phyloP scores from a whole-genome alignment of 2,797 vertebrate genomes.

The Anniella stebbinsi region DNA sequence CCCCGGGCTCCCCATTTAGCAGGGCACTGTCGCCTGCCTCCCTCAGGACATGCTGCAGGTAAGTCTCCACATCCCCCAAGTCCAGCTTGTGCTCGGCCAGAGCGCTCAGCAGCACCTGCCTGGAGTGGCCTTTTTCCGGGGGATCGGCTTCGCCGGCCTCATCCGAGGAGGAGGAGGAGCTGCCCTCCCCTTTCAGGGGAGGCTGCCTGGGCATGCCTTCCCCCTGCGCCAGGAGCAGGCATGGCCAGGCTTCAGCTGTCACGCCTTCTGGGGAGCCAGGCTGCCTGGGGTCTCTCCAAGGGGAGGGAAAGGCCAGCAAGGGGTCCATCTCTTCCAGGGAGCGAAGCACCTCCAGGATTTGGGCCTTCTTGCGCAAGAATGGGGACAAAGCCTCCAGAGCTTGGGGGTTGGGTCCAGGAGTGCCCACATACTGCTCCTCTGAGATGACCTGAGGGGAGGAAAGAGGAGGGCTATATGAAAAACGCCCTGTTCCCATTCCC shows the following conservation, averaged over 20 bases:
- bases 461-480: too few species aligned
- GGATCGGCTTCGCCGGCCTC: slow-evolving; percentile 69
- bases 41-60: slow-evolving; percentile 71
- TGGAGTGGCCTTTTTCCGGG: slow-evolving; percentile 63
- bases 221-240: slow-evolving; percentile 81
- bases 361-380: slow-evolving; percentile 96
- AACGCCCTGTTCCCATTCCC: not conserved
- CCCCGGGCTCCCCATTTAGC: slow-evolving; percentile 27
- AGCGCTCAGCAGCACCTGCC: slow-evolving; percentile 71
- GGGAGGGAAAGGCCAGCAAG: slow-evolving; percentile 77
- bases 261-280: slow-evolving; percentile 80
- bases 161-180: slow-evolving; percentile 50
- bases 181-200: slow-evolving; percentile 61
- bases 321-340: slow-evolving; percentile 95
- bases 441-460: not conserved
- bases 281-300: slow-evolving; percentile 70
- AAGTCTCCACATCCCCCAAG: slow-evolving; percentile 73
- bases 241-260: slow-evolving; percentile 83
- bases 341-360: slow-evolving; percentile 94
- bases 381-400: slow-evolving; percentile 93
- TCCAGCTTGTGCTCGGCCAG: slow-evolving; percentile 77
- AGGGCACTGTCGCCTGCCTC: slow-evolving; percentile 69
- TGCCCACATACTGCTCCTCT: slow-evolving; percentile 53
- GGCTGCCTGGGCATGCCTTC: slow-evolving; percentile 40
- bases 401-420: slow-evolving; percentile 65